A percentile compares a stretch with the other conserved stretches of the same genome.
Evolutionary conservation across 2,888 invertebrate genomes (phyloP).

Genomic region (Tetanocera ferruginea): DNA sequence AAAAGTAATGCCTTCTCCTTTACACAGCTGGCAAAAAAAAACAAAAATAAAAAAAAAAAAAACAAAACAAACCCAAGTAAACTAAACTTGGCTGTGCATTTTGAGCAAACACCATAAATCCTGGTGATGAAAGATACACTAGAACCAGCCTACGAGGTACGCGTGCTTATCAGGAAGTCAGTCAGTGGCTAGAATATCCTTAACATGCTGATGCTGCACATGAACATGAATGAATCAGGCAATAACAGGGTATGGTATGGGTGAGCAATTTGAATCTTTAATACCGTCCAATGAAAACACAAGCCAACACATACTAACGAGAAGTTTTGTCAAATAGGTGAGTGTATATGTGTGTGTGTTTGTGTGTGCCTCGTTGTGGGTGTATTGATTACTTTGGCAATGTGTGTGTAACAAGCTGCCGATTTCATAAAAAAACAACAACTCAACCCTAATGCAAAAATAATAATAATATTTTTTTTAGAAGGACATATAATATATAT

Average conservation of each 20-base stretch:
- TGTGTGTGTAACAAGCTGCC: too few species aligned
- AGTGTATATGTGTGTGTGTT: slow-evolving; percentile 6
- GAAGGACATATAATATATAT: too few species aligned
- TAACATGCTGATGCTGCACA: neutral
- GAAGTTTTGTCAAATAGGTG: neutral
- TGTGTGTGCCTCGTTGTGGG: slow-evolving; percentile 5
- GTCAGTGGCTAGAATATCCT: neutral
- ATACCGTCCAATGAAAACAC: slow-evolving; percentile 52
- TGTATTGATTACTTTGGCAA: neutral
- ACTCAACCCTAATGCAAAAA: too few species aligned
- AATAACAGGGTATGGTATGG: slow-evolving; percentile 22
- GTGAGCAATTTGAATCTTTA: slow-evolving; percentile 50
- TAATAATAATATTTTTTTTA: too few species aligned
- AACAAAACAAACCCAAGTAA: slow-evolving; percentile 45
- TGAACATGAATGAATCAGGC: neutral
- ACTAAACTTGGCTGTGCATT: slow-evolving; percentile 43
- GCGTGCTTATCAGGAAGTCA: neutral
- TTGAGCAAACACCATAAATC: slow-evolving; percentile 45
- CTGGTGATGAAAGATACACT: slow-evolving; percentile 39
- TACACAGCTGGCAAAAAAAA: slow-evolving; percentile 22
- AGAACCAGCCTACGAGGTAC: slow-evolving; percentile 17
- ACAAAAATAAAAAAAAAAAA: slow-evolving; percentile 35
- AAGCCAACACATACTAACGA: slow-evolving; percentile 37
- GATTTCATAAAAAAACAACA: too few species aligned
- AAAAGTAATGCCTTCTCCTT: slow-evolving; percentile 22